Base-by-base conservation (phyloP, 2,888 invertebrate genomes). In the Platycheirus rosarum region DNA sequence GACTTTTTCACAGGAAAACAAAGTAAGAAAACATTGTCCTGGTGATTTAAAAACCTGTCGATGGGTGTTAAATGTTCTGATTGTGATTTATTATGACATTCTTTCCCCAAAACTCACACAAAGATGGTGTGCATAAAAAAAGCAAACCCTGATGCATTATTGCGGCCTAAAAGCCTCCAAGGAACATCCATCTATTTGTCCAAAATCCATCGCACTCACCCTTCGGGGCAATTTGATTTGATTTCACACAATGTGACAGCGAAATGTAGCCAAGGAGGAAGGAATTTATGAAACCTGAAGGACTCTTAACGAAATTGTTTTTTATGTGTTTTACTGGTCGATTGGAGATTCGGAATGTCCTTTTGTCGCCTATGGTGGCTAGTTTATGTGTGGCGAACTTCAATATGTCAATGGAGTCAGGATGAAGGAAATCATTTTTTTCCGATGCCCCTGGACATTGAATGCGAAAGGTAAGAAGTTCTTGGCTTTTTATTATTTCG, bases 81-180 rank as follows among this genome's bases (percentile, higher is more conserved):
- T 84, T 84, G 78, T 84, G 78, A 84, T 84, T 84, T 84, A 84
- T 84, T 78, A 84, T 78, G 84, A 84, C 84, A 84, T n/a, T n/a
- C 78, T 78, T 73, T 37, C 77, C 68, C 68, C 68, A 57, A 49
- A 13, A 60, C 14, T 51, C 49, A 44, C 35, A 35, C 26, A 35
- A 8, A 13, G 5, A 32, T 11, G 6, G 14, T 29, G 44, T 51
- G 40, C 18, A 66, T 46, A 46, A 62, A 68, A 78, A 49, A 55
- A 55, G 20, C 62, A 20, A 80, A 73, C 70, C 63, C 63, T 77
- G 77, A 82, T 73, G 82, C 82, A 82, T 77, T 82, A 77, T 44
- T 44, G 8, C 63, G 46, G 44, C 42, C 71, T 82, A 77, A 82
- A 77, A 57, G 68, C 48, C 66, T 68, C 57, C 62, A 62, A n/a